phyloP scores from a whole-genome alignment of 2,888 invertebrate species.

The Pollenia labialis region DNA sequence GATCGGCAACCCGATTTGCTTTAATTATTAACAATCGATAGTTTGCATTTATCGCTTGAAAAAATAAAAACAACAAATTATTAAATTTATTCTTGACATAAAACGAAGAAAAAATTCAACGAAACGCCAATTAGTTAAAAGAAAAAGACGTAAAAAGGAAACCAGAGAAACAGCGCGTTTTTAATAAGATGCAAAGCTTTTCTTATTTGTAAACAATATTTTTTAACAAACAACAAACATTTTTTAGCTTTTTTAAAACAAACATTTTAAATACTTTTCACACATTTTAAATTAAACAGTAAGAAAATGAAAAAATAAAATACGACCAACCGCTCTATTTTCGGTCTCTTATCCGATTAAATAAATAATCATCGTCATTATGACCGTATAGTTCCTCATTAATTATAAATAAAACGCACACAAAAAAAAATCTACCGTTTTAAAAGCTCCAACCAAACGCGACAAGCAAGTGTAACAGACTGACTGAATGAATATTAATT shows the following conservation, averaged over 20 bases:
- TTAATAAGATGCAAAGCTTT: constrained; percentile 17
- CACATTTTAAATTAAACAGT: background rate
- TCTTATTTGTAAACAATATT: background rate
- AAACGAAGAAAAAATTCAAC: constrained; percentile 23
- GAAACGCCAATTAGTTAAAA: constrained; percentile 19
- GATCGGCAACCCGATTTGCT: constrained; percentile 49
- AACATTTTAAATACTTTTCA: background rate
- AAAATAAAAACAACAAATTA: constrained; percentile 31
- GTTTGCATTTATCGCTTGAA: constrained; percentile 36
- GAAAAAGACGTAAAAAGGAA: constrained; percentile 49
- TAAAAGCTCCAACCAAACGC: constrained; percentile 41
- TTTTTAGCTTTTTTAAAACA: constrained; percentile 13
- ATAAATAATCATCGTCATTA: constrained; percentile 37
- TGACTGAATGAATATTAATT: constrained; percentile 35
- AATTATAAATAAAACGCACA: constrained; percentile 15
- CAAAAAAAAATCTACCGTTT: constrained; percentile 33
- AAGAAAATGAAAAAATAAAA: background rate
- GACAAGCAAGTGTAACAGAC: constrained; percentile 68
- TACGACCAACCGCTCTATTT: constrained; percentile 27
- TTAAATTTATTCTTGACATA: constrained; percentile 51
- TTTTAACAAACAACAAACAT: constrained; percentile 21
- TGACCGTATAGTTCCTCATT: constrained; percentile 10
- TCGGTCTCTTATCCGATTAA: constrained; percentile 17
- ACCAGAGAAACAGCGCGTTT: constrained; percentile 46
- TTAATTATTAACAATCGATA: constrained; percentile 51